Percentiles rank a stretch among this genome's conserved stretches.
Conservation (phyloP, 2,888 invertebrate genomes). For the Anthophora plumipes region DNA sequence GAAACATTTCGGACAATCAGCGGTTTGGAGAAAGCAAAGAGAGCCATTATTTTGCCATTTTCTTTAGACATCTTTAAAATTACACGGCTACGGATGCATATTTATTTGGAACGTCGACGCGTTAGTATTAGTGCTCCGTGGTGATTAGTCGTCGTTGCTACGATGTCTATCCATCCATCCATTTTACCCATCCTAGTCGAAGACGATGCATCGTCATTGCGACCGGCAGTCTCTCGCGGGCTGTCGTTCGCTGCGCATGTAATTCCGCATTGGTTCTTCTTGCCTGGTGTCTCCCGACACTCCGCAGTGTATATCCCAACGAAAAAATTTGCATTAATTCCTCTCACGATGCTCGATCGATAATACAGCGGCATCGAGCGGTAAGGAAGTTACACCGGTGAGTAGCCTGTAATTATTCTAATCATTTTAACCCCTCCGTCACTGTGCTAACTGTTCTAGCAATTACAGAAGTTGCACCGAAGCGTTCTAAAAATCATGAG, state of each 20-base stretch:
- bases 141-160: slow-evolving; percentile 24
- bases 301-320: background rate
- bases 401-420: slow-evolving; percentile 19
- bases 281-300: background rate
- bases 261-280: slow-evolving; percentile 55
- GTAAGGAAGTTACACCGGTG: background rate
- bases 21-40: background rate
- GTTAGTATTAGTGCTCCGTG: background rate
- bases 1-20: too few species aligned
- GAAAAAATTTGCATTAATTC: background rate
- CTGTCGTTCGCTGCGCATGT: slow-evolving; percentile 69
- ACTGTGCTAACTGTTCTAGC: slow-evolving; percentile 16
- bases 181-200: slow-evolving; percentile 63
- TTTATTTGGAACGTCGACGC: background rate
- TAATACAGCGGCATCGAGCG: background rate
- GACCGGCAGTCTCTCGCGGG: slow-evolving; percentile 66
- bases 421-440: background rate
- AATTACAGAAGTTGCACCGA: slow-evolving; percentile 14
- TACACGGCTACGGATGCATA: background rate
- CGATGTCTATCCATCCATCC: slow-evolving; percentile 59
- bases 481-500: slow-evolving; percentile 22
- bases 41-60: background rate
- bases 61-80: background rate
- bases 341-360: background rate
- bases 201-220: slow-evolving; percentile 68